Evolutionary conservation across 2,888 invertebrate genomes (phyloP).

Genomic region (Limnephilus rhombicus): DNA sequence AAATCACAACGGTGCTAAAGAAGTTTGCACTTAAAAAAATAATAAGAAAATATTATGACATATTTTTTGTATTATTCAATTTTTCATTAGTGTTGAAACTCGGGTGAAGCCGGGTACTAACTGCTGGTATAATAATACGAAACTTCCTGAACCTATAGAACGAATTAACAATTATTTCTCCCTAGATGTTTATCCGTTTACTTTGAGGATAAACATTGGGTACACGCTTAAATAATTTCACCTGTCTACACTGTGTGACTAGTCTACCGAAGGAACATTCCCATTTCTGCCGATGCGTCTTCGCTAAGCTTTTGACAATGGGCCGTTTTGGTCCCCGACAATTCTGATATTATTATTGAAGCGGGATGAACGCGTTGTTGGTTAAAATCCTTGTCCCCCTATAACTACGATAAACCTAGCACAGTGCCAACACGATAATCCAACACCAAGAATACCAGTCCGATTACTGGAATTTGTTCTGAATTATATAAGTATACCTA

Average conservation of each 20-base stretch:
- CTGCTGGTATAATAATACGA: not conserved
- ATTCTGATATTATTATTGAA: not conserved
- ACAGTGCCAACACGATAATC: not conserved
- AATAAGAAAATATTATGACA: too few species aligned
- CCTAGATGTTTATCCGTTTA: not conserved
- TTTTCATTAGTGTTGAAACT: not conserved
- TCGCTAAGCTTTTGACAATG: conserved; percentile 34
- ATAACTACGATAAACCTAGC: not conserved
- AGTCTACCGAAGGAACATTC: conserved; percentile 13
- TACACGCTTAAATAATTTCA: conserved; percentile 52
- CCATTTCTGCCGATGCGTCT: conserved; percentile 19
- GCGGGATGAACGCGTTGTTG: conserved; percentile 17
- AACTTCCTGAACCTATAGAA: not conserved
- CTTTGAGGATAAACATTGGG: conserved; percentile 13
- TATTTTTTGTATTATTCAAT: not conserved
- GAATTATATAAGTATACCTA: not conserved
- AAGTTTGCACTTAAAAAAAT: too few species aligned
- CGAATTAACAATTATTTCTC: not conserved
- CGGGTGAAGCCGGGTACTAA: not conserved
- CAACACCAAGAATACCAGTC: not conserved
- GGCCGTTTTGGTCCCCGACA: conserved; percentile 31
- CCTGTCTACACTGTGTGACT: conserved; percentile 48
- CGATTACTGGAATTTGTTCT: not conserved
- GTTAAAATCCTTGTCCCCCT: not conserved
- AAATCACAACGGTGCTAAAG: too few species aligned